These are phyloP conservation scores for Blastobasis lacticolella DNA, from an alignment of 2,888 invertebrate species.

Conservation along the genomic window DNA sequence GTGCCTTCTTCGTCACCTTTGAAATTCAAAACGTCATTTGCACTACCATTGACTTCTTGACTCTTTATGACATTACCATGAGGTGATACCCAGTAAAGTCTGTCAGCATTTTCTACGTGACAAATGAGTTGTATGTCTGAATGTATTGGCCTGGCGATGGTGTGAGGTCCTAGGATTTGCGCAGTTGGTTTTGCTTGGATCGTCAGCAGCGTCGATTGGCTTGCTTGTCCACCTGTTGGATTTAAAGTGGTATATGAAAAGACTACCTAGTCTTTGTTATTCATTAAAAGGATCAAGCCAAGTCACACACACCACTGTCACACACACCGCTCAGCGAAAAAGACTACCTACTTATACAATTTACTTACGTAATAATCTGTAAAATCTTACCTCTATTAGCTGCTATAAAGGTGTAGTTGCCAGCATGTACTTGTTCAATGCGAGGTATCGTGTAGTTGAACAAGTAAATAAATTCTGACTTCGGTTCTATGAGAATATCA, in stretches of 20 bases:
- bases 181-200: slow-evolving; percentile 37
- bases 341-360: background rate
- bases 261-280: background rate
- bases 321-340: background rate
- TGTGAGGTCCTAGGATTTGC: slow-evolving; percentile 47
- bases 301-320: background rate
- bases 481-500: slow-evolving; percentile 29
- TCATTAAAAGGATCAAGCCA: background rate
- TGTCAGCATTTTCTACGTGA: slow-evolving; percentile 35
- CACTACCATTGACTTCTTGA: slow-evolving; percentile 21
- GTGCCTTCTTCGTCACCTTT: slow-evolving; percentile 33
- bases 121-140: slow-evolving; percentile 38
- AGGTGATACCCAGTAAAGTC: slow-evolving; percentile 36
- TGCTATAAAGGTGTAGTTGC: slow-evolving; percentile 52
- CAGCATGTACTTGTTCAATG: slow-evolving; percentile 29
- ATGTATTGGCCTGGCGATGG: slow-evolving; percentile 24
- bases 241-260: background rate
- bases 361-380: background rate
- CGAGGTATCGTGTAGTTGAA: slow-evolving; percentile 32
- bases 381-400: slow-evolving; percentile 48
- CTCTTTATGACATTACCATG: slow-evolving; percentile 23
- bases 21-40: slow-evolving; percentile 33
- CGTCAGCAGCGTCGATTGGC: slow-evolving; percentile 31
- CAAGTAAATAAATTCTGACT: slow-evolving; percentile 36
- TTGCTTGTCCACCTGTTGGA: slow-evolving; percentile 42